A percentile compares a stretch with the other conserved stretches of the same genome.
Evolutionary conservation across 2,888 invertebrate species (phyloP).

Genomic region (Brachynemurus nebulosus): DNA sequence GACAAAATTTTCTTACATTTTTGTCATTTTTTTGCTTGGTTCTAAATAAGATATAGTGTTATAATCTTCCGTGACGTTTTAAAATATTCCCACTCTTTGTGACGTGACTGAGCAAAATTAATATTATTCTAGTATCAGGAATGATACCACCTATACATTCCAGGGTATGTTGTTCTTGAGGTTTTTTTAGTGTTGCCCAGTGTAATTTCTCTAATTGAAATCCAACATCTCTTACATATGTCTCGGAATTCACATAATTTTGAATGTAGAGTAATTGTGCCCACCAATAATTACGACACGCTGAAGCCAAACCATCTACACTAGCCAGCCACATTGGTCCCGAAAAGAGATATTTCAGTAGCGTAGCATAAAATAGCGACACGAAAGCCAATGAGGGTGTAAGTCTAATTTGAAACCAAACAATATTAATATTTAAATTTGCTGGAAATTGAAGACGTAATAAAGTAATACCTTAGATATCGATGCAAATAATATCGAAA

Average conservation of each 20-base stretch:
- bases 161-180: no score
- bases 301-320: neutral
- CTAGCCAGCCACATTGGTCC: neutral
- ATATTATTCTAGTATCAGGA: no score
- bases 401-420: neutral
- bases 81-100: no score
- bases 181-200: no score
- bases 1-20: no score
- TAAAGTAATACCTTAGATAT: neutral
- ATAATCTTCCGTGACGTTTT: no score
- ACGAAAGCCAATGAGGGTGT: neutral
- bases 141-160: no score
- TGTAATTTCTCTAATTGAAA: no score
- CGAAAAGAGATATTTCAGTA: neutral
- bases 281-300: constrained; percentile 26
- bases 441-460: neutral
- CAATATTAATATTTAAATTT: neutral
- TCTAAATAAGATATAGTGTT: no score
- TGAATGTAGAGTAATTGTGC: constrained; percentile 24
- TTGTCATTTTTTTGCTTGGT: no score
- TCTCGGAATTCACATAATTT: constrained; percentile 20
- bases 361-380: neutral
- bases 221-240: constrained; percentile 15
- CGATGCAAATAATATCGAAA: neutral
- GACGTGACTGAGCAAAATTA: no score